Evolutionary conservation across 2,113 vertebrate genomes (phyloP).

Genomic region (Alethe castanea): DNA sequence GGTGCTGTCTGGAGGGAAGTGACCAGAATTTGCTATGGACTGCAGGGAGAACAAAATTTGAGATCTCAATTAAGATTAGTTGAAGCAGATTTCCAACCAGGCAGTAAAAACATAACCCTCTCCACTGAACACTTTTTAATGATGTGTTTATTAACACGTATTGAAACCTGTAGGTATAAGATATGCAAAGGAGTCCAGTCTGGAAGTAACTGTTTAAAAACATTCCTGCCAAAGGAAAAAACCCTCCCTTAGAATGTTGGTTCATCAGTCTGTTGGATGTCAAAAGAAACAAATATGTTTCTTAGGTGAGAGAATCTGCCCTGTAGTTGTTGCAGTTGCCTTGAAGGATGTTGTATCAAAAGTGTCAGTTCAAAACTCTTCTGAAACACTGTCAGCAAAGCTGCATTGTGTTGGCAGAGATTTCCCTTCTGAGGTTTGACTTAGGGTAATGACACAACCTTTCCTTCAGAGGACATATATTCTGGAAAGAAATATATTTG

Average conservation of each 20-base stretch:
- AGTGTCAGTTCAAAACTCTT: neutral
- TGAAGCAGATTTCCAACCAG: neutral
- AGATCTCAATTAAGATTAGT: neutral
- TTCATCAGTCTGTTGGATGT: neutral
- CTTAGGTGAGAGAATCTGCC: neutral
- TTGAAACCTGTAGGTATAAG: neutral
- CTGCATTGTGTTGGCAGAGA: neutral
- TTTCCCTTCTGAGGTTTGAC: neutral
- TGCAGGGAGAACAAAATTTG: rapidly evolving
- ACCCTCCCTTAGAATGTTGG: neutral
- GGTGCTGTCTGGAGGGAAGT: neutral
- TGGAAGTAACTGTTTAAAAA: neutral
- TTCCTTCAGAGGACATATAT: neutral
- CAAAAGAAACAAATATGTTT: neutral
- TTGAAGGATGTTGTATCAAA: neutral
- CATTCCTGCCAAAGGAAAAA: neutral
- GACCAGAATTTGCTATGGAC: neutral
- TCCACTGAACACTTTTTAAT: neutral
- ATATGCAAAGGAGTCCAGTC: neutral
- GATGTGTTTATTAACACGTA: neutral
- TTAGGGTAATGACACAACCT: neutral
- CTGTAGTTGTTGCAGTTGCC: neutral
- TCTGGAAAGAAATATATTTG: neutral
- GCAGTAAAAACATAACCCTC: neutral
- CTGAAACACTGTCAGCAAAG: neutral